phyloP scores from a whole-genome alignment of 2,797 vertebrate genomes.

The Crax fasciolata region DNA sequence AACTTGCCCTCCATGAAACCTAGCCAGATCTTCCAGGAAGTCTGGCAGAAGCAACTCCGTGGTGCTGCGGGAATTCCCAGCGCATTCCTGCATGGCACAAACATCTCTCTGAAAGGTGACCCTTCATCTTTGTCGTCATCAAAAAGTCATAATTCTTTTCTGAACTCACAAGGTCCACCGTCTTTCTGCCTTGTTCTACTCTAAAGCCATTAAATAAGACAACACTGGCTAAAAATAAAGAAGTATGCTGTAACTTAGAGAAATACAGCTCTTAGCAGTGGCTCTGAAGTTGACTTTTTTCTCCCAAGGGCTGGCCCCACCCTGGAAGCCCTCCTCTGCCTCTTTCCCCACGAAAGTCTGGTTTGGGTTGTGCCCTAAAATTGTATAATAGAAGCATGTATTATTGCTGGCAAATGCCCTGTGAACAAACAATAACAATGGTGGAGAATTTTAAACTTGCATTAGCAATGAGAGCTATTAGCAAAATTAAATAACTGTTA shows the following conservation, averaged over 20 bases:
- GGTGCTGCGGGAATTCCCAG: not conserved
- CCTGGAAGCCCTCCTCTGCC: not conserved
- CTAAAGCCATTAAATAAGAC: not conserved
- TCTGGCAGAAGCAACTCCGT: not conserved
- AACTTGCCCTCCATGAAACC: not conserved
- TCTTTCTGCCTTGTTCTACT: not conserved
- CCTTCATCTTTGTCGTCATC: not conserved
- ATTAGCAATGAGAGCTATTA: not conserved
- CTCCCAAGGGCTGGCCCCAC: not conserved
- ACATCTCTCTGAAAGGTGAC: not conserved
- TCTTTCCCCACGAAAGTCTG: not conserved
- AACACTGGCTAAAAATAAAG: not conserved
- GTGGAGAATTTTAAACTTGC: not conserved
- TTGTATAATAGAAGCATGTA: not conserved
- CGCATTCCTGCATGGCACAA: accelerated
- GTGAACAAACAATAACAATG: not conserved
- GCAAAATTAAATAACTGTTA: not conserved
- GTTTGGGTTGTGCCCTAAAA: not conserved
- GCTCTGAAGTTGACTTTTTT: not conserved
- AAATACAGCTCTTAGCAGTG: not conserved
- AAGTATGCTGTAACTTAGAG: not conserved
- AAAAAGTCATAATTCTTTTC: not conserved
- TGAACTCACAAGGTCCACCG: not conserved
- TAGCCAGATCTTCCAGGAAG: not conserved
- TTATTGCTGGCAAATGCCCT: not conserved